Conservation (phyloP, 2,113 vertebrate species). For the Entomyzon cyanotis region DNA sequence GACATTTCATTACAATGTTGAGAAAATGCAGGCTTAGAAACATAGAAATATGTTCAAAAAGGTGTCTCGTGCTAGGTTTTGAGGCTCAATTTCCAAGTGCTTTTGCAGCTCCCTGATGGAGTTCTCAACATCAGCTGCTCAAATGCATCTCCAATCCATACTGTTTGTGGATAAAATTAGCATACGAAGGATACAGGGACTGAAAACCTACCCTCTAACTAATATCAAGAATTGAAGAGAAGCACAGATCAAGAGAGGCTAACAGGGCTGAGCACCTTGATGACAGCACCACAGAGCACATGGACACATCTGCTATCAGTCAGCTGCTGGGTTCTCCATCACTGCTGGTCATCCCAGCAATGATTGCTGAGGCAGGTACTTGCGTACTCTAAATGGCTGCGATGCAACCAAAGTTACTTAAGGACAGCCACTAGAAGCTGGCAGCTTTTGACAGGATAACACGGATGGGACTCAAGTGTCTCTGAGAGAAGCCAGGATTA, state of each 20-base stretch:
- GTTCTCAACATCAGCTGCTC: neutral
- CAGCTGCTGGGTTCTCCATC: neutral
- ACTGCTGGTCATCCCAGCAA: neutral
- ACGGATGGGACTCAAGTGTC: neutral
- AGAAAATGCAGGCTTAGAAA: neutral
- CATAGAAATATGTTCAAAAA: neutral
- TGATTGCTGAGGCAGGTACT: neutral
- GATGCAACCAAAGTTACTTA: neutral
- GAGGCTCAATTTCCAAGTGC: neutral
- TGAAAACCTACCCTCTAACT: neutral
- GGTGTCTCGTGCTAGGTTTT: neutral
- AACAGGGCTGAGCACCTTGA: neutral
- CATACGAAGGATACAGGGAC: neutral
- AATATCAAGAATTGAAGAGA: neutral
- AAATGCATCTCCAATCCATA: neutral
- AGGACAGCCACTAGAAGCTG: neutral
- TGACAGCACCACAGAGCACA: neutral
- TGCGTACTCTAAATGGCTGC: accelerated
- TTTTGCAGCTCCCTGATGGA: neutral
- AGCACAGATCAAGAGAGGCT: neutral
- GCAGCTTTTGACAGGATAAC: neutral
- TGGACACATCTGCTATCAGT: neutral
- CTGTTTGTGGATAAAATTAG: neutral
- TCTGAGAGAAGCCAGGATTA: neutral
- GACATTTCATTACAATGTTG: neutral